phyloP scores from a whole-genome alignment of 2,113 vertebrate species.

The Coryphaenoides rupestris region DNA sequence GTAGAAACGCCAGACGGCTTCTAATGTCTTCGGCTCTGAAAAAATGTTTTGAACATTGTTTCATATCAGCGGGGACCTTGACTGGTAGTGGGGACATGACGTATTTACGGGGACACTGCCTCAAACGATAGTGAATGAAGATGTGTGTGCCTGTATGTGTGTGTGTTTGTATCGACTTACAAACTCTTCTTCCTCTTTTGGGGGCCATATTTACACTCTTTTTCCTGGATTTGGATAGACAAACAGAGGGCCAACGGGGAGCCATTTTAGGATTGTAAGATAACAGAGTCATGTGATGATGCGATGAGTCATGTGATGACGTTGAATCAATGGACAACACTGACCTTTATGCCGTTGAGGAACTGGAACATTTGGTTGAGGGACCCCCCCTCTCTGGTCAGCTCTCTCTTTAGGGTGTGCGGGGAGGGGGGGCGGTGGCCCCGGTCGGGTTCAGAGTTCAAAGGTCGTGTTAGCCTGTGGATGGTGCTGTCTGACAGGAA shows the following conservation, averaged over 20 bases:
- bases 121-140: no score
- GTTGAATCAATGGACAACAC: conserved; percentile 4
- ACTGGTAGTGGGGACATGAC: no score
- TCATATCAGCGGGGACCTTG: no score
- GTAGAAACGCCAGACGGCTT: background rate
- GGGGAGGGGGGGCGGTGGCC: conserved; percentile 74
- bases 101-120: no score
- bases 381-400: conserved; percentile 79
- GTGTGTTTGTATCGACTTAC: conserved; percentile 68
- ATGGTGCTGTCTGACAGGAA: conserved; percentile 89
- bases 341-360: conserved; percentile 84
- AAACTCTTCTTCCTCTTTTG: conserved; percentile 75
- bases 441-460: no score
- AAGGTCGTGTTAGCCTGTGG: conserved; percentile 62
- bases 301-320: background rate
- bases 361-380: conserved; percentile 83
- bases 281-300: background rate
- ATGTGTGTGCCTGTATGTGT: no score
- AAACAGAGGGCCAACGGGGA: background rate
- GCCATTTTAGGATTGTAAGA: background rate
- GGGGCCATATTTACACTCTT: background rate
- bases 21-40: background rate
- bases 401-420: conserved; percentile 82
- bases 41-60: background rate
- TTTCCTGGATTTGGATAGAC: background rate